Conservation (phyloP, 2,797 vertebrate species). For the Miichthys miiuy region DNA sequence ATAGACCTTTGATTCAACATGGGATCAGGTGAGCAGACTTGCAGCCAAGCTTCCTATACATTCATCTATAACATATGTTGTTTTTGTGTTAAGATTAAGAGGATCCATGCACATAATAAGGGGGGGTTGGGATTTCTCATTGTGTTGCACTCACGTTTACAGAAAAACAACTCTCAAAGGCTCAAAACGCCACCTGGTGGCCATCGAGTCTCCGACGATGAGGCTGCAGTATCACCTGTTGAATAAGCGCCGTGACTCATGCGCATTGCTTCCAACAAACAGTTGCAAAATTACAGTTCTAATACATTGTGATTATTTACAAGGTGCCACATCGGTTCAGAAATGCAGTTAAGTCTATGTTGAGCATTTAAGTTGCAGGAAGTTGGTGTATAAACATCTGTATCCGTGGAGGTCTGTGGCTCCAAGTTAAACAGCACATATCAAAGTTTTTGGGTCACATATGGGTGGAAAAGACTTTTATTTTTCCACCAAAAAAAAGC, state of each 20-base stretch:
- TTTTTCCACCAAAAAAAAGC: no score
- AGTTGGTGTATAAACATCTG: not conserved
- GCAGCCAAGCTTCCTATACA: not conserved
- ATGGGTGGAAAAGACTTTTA: no score
- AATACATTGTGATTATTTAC: not conserved
- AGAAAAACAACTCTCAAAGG: slow-evolving; percentile 61
- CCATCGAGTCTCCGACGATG: not conserved
- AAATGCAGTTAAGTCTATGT: not conserved
- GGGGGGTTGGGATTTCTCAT: slow-evolving; percentile 47
- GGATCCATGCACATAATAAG: slow-evolving; percentile 9
- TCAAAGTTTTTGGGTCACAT: no score
- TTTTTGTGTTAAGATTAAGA: slow-evolving; percentile 36
- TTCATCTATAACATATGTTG: not conserved
- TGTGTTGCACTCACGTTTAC: slow-evolving; percentile 46
- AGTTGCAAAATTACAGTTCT: not conserved
- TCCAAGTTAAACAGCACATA: not conserved
- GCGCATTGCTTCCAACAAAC: not conserved
- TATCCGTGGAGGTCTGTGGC: not conserved
- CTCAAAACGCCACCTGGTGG: slow-evolving; percentile 71
- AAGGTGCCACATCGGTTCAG: not conserved
- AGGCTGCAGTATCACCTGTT: slow-evolving; percentile 73
- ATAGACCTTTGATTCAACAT: not conserved
- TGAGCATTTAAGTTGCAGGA: not conserved
- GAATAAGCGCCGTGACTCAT: slow-evolving; percentile 19
- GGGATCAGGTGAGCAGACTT: not conserved